Conservation (phyloP, 2,113 vertebrate genomes). For the Boulengeromyrus knoepffleri region DNA sequence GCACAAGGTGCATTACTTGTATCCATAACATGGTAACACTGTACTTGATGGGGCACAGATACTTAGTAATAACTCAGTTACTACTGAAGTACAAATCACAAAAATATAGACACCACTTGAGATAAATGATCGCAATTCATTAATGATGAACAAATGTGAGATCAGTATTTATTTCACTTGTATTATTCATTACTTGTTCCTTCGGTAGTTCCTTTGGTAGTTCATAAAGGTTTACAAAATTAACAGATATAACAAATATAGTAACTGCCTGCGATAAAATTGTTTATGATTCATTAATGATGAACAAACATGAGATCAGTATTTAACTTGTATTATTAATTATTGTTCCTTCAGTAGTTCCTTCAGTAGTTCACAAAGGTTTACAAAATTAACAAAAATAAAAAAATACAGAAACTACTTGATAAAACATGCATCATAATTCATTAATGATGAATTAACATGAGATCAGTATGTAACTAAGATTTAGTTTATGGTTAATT, state of each 20-base stretch:
- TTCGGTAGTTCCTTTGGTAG: background rate
- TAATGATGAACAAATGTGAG: background rate
- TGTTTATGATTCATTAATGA: background rate
- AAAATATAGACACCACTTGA: background rate
- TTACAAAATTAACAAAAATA: no score
- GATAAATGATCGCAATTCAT: background rate
- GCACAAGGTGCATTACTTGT: background rate
- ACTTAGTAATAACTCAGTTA: background rate
- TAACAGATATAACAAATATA: background rate
- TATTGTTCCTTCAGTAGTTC: no score
- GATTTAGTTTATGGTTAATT: background rate
- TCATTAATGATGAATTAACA: background rate
- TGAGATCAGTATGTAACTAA: background rate
- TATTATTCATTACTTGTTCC: background rate
- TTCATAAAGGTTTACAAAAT: background rate
- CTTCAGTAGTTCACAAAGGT: no score
- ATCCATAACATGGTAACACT: background rate
- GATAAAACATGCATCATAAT: background rate
- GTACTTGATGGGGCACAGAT: background rate
- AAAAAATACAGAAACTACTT: no score
- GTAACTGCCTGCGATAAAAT: background rate
- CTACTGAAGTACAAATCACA: background rate
- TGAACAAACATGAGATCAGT: background rate
- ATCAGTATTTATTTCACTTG: background rate
- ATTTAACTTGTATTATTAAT: background rate